phyloP scores from a whole-genome alignment of 2,888 invertebrate species.

The Syrista parreyssii region DNA sequence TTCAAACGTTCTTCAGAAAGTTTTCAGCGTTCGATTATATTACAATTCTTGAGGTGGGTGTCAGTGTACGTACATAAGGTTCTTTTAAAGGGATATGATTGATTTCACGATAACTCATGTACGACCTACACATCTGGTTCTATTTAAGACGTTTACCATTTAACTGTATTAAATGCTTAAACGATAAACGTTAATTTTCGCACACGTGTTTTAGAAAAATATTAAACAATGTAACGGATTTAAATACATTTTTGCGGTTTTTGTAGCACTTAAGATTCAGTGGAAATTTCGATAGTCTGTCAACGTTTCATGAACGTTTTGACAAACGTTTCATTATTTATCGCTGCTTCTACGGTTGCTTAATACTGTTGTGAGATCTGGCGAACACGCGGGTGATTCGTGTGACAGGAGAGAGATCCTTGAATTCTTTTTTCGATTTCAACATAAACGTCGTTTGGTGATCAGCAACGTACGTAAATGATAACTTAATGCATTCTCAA shows the following conservation, averaged over 20 bases:
- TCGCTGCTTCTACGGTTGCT: neutral
- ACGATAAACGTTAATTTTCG: neutral
- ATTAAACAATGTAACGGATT: neutral
- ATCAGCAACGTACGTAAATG: neutral
- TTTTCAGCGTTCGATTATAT: neutral
- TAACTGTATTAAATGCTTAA: neutral
- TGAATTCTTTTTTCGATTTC: neutral
- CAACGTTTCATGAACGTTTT: neutral
- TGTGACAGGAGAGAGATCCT: neutral
- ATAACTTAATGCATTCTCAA: conserved; percentile 1
- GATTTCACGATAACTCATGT: neutral
- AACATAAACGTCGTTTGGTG: neutral
- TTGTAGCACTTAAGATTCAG: neutral
- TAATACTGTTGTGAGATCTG: neutral
- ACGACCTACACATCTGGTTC: neutral
- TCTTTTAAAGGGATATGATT: neutral
- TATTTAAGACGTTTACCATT: neutral
- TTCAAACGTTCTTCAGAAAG: neutral
- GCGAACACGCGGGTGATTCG: neutral
- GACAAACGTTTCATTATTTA: neutral
- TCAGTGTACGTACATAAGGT: neutral
- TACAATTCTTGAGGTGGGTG: neutral
- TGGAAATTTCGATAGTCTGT: neutral
- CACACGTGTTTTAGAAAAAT: neutral
- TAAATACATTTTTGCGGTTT: neutral